Evolutionary conservation across 2,888 invertebrate genomes (phyloP).

Genomic region (Troides oblongomaculatus): DNA sequence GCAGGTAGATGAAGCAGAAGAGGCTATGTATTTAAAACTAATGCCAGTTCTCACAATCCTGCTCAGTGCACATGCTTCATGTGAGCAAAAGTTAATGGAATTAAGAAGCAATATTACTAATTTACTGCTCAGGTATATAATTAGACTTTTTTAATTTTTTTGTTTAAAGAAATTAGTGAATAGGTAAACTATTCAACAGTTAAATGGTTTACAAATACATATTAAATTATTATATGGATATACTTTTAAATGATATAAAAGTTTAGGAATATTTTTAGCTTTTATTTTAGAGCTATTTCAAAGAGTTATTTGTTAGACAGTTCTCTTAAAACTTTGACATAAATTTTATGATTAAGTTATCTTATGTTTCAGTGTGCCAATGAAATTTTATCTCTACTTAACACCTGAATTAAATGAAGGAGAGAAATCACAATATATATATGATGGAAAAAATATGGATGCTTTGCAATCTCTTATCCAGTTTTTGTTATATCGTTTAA

Average conservation of each 20-base stretch:
- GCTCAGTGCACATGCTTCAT: conserved; percentile 80
- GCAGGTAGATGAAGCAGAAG: conserved; percentile 81
- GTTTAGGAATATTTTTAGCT: too few relatives aligned
- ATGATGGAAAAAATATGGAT: conserved; percentile 88
- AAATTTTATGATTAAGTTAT: conserved; percentile 11
- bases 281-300: too few relatives aligned
- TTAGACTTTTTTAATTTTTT: not conserved
- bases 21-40: conserved; percentile 85
- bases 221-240: too few relatives aligned
- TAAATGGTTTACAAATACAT: too few relatives aligned
- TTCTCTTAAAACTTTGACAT: not conserved
- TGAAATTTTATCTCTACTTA: conserved; percentile 85
- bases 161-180: too few relatives aligned
- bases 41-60: conserved; percentile 86
- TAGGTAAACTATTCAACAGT: too few relatives aligned
- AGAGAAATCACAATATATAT: conserved; percentile 74
- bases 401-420: conserved; percentile 79
- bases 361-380: conserved; percentile 83
- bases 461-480: conserved; percentile 86
- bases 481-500: conserved; percentile 83
- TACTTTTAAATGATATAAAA: too few relatives aligned
- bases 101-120: conserved; percentile 90
- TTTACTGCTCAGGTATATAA: conserved; percentile 83
- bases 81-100: conserved; percentile 82
- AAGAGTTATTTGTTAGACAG: not conserved